phyloP scores from a whole-genome alignment of 2,797 vertebrate genomes.

The Sebastes kiyomatsui region DNA sequence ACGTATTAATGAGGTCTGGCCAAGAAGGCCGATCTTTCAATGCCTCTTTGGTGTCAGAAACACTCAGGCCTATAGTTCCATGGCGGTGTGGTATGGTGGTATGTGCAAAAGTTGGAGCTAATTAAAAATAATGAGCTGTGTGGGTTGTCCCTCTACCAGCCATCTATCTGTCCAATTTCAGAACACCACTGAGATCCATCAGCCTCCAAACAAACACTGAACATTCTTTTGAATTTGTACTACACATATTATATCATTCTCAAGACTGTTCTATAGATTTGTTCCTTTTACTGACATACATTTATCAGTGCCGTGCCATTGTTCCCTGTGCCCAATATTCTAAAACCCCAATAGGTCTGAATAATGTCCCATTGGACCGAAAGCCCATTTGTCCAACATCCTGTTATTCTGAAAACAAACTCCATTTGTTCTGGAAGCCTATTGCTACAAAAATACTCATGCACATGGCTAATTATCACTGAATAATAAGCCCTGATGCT shows the following conservation, averaged over 20 bases:
- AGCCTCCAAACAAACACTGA: neutral
- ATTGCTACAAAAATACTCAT: too few species aligned
- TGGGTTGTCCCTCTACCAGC: neutral
- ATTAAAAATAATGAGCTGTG: neutral
- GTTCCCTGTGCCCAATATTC: too few species aligned
- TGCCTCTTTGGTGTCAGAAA: neutral
- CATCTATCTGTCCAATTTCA: neutral
- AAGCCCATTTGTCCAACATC: too few species aligned
- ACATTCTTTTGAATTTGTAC: neutral
- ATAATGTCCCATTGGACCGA: too few species aligned
- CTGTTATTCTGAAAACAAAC: too few species aligned
- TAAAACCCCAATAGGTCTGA: too few species aligned
- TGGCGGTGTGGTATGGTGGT: neutral
- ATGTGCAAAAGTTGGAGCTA: neutral
- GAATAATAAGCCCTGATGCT: neutral
- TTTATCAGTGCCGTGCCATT: neutral
- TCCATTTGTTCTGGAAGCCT: too few species aligned
- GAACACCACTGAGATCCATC: neutral
- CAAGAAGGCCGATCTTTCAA: neutral
- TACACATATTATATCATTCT: neutral
- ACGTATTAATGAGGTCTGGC: neutral
- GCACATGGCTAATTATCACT: neutral
- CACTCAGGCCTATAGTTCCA: neutral
- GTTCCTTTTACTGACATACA: neutral
- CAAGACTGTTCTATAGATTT: neutral